phyloP scores from a whole-genome alignment of 2,888 invertebrate genomes.

The Xanthia icteritia region DNA sequence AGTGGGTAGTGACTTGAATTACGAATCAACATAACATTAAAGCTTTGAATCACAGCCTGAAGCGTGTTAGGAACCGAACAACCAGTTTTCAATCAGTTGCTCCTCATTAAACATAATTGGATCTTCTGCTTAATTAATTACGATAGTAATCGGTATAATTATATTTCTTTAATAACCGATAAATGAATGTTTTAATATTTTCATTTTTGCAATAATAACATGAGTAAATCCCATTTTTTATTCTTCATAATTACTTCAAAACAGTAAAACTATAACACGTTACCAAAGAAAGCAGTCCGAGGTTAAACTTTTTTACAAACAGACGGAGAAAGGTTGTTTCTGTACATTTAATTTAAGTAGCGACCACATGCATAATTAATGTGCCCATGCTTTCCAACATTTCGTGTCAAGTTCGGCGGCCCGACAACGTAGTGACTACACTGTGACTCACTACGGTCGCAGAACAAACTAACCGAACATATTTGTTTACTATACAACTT shows the following conservation, averaged over 20 bases:
- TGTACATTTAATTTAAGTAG: slow-evolving; percentile 51
- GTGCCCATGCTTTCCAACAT: slow-evolving; percentile 39
- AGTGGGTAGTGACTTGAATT: neutral
- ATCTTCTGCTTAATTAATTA: neutral
- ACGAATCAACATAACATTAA: neutral
- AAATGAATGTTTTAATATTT: neutral
- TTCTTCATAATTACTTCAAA: neutral
- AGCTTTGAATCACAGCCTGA: slow-evolving; percentile 38
- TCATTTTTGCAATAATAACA: neutral
- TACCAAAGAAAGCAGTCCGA: slow-evolving; percentile 47
- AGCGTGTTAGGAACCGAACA: slow-evolving; percentile 9
- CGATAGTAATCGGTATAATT: neutral
- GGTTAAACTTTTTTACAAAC: slow-evolving; percentile 31
- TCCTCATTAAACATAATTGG: neutral
- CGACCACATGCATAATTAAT: slow-evolving; percentile 55
- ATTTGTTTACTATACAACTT: slow-evolving; percentile 73
- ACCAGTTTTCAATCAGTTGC: neutral
- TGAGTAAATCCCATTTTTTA: neutral
- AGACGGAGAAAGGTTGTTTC: slow-evolving; percentile 34
- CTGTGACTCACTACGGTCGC: slow-evolving; percentile 67
- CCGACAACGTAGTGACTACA: slow-evolving; percentile 24
- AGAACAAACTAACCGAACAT: slow-evolving; percentile 55
- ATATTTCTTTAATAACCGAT: neutral
- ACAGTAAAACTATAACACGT: neutral
- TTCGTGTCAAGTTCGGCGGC: slow-evolving; percentile 62